Conservation (phyloP, 2,113 vertebrate species). For the Mobula birostris region DNA sequence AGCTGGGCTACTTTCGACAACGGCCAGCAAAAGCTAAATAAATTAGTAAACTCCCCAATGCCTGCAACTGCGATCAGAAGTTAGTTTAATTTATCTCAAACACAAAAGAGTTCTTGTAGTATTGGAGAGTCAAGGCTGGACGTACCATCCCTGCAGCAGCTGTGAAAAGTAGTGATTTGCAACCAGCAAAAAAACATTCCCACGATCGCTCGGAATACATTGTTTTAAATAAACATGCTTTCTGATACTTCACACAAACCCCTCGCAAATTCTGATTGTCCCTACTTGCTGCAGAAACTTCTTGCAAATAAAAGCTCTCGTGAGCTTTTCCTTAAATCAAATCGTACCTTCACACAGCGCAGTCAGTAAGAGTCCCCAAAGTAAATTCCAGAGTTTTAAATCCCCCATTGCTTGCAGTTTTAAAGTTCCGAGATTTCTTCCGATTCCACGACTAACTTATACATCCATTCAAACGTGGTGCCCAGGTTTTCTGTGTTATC, state of each 20-base stretch:
- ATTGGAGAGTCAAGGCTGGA: neutral
- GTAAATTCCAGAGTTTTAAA: constrained; percentile 29
- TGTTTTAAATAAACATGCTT: neutral
- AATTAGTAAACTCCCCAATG: neutral
- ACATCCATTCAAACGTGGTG: constrained; percentile 31
- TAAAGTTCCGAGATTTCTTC: neutral
- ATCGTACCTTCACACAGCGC: neutral
- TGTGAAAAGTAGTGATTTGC: neutral
- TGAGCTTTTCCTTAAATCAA: constrained; percentile 4
- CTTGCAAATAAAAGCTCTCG: neutral
- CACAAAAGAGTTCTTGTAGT: neutral
- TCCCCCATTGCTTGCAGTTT: constrained; percentile 5
- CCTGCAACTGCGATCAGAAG: neutral
- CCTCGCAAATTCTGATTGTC: neutral
- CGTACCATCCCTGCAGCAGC: neutral
- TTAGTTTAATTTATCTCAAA: neutral
- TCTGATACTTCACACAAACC: neutral
- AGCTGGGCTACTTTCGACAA: neutral
- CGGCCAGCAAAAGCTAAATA: neutral
- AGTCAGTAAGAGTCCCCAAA: constrained; percentile 17
- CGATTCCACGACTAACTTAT: constrained; percentile 7
- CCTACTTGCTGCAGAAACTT: neutral
- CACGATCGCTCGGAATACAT: neutral
- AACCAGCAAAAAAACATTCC: neutral
- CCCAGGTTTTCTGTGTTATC: neutral